phyloP scores from a whole-genome alignment of 2,797 vertebrate species.

The Scomberomorus guttatus region DNA sequence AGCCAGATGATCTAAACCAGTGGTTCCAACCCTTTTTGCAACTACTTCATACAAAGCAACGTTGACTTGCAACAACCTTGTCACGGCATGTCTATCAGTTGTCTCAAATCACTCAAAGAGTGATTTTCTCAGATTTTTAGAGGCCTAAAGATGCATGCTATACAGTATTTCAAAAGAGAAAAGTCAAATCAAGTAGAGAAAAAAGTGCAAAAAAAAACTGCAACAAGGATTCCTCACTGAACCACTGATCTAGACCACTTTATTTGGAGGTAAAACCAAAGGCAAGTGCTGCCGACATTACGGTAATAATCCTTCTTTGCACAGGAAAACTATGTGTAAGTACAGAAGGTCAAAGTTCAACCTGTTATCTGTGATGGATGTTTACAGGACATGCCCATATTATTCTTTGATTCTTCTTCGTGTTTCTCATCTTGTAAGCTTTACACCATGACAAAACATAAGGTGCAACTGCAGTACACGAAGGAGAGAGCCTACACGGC shows the following conservation, averaged over 20 bases:
- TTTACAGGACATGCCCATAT: not conserved
- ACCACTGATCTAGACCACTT: constrained; percentile 1
- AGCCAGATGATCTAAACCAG: constrained; percentile 31
- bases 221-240: not conserved
- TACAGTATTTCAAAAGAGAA: not conserved
- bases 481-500: not conserved
- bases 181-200: not conserved
- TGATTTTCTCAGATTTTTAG: not conserved
- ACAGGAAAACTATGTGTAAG: not conserved
- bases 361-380: not conserved
- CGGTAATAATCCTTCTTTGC: not conserved
- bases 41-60: constrained; percentile 4
- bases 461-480: not conserved
- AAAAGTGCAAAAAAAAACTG: not conserved
- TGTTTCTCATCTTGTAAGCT: not conserved
- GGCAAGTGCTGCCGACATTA: not conserved
- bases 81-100: not conserved
- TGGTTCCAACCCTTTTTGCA: constrained; percentile 8
- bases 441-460: constrained; percentile 1
- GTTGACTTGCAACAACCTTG: not conserved
- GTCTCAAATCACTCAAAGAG: constrained; percentile 6
- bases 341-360: not conserved
- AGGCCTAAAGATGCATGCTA: not conserved
- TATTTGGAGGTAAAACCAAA: constrained; percentile 14
- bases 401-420: not conserved